phyloP scores from a whole-genome alignment of 1,140 invertebrate species.

The Phymastichus coffea region DNA sequence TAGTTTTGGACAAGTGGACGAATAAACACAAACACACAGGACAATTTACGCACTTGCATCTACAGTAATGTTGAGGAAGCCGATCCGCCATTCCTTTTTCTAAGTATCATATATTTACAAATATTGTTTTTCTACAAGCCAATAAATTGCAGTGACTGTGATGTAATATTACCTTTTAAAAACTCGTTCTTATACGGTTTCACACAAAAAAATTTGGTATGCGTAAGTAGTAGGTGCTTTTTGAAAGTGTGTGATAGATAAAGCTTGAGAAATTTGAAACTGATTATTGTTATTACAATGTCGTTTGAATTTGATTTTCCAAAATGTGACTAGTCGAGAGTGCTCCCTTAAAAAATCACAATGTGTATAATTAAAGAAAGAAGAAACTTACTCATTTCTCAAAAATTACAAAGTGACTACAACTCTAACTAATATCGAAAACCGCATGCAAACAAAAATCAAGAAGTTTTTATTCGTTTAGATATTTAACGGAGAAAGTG shows the following conservation, averaged over 20 bases:
- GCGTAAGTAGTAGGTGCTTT: conserved; percentile 24
- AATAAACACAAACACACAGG: conserved; percentile 16
- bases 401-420: no score
- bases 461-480: no score
- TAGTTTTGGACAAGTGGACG: conserved; percentile 17
- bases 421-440: no score
- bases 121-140: conserved; percentile 19
- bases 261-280: conserved; percentile 21
- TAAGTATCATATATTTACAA: conserved; percentile 20
- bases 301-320: conserved; percentile 21
- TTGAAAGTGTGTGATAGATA: conserved; percentile 27
- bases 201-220: conserved; percentile 16
- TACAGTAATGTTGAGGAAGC: conserved; percentile 16
- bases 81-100: conserved; percentile 22
- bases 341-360: no score
- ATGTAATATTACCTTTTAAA: conserved; percentile 20
- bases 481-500: no score
- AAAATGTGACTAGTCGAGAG: conserved; percentile 8
- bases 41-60: conserved; percentile 21
- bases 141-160: conserved; percentile 27
- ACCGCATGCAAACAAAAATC: no score
- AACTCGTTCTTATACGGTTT: conserved; percentile 23
- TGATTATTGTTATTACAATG: conserved; percentile 14
- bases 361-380: no score
- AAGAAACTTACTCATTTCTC: no score